A percentile compares a stretch with the other conserved stretches of the same genome.
These are phyloP conservation scores for Theristus sp. DNA, from an alignment of 2,888 invertebrate species.

Conservation along the genomic window DNA sequence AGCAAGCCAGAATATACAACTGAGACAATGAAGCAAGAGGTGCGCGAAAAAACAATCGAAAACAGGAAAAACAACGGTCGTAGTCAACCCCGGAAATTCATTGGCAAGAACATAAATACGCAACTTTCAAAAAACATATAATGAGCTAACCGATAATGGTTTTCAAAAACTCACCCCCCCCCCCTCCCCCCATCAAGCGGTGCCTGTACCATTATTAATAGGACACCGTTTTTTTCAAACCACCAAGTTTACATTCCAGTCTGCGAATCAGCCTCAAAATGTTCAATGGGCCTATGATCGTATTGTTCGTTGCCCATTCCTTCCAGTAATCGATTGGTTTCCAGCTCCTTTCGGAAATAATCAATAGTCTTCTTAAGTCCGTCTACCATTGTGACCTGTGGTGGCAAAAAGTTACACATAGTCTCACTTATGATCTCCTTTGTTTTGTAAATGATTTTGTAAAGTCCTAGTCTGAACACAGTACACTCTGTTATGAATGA, in stretches of 20 bases:
- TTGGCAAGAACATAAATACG: too few relatives aligned
- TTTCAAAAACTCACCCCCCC: not conserved
- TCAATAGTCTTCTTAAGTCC: slow-evolving; percentile 78
- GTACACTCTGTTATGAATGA: too few relatives aligned
- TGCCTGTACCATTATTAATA: too few relatives aligned
- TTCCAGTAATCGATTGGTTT: slow-evolving; percentile 6
- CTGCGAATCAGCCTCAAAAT: not conserved
- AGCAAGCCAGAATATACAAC: too few relatives aligned
- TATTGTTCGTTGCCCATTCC: not conserved
- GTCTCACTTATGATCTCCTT: not conserved
- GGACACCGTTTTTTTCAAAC: too few relatives aligned
- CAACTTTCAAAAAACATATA: not conserved
- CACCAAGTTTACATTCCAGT: not conserved
- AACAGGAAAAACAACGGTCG: too few relatives aligned
- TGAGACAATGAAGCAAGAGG: too few relatives aligned
- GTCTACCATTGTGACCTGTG: slow-evolving; percentile 53
- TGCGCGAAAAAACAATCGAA: too few relatives aligned
- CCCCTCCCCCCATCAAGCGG: too few relatives aligned
- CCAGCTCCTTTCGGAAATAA: slow-evolving; percentile 74
- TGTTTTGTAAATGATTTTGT: too few relatives aligned
- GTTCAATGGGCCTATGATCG: not conserved
- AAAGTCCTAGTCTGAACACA: too few relatives aligned
- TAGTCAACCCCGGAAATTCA: too few relatives aligned
- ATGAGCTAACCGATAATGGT: not conserved
- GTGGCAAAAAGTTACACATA: slow-evolving; percentile 10